Percentiles rank a stretch among this genome's conserved stretches.
phyloP scores from a whole-genome alignment of 2,888 invertebrate species.

The Agonopterix alstromeriana region DNA sequence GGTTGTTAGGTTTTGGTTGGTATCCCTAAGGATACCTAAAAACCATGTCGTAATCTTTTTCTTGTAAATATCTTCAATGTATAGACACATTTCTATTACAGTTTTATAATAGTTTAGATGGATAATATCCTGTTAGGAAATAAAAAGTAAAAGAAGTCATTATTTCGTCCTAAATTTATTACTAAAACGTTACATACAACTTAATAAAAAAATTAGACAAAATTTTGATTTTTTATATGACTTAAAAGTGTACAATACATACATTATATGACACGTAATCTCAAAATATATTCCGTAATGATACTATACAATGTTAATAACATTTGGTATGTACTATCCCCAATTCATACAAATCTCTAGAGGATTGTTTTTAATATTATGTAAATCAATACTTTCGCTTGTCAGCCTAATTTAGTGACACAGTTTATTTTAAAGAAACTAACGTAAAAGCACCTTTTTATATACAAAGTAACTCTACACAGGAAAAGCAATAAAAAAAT shows the following conservation, averaged over 20 bases:
- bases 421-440: too few relatives aligned
- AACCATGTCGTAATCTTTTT: too few relatives aligned
- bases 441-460: neutral
- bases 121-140: too few relatives aligned
- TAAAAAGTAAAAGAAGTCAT: constrained; percentile 6
- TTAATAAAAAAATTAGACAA: constrained; percentile 50
- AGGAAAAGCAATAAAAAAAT: neutral
- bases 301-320: constrained; percentile 50
- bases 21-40: too few relatives aligned
- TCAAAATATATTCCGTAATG: constrained; percentile 52
- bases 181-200: constrained; percentile 60
- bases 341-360: constrained; percentile 17
- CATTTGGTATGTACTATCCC: constrained; percentile 41
- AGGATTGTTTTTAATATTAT: constrained; percentile 19
- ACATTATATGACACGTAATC: constrained; percentile 52
- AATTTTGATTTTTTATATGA: constrained; percentile 28
- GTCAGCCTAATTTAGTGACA: constrained; percentile 4
- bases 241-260: constrained; percentile 26
- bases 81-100: too few relatives aligned
- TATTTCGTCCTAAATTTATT: constrained; percentile 54
- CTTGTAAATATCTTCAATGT: too few relatives aligned
- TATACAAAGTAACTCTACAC: neutral
- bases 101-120: too few relatives aligned
- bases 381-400: constrained; percentile 18
- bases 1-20: too few relatives aligned